Base-by-base conservation (phyloP, 2,113 vertebrate genomes). In the Microcebus lehilahytsara region DNA sequence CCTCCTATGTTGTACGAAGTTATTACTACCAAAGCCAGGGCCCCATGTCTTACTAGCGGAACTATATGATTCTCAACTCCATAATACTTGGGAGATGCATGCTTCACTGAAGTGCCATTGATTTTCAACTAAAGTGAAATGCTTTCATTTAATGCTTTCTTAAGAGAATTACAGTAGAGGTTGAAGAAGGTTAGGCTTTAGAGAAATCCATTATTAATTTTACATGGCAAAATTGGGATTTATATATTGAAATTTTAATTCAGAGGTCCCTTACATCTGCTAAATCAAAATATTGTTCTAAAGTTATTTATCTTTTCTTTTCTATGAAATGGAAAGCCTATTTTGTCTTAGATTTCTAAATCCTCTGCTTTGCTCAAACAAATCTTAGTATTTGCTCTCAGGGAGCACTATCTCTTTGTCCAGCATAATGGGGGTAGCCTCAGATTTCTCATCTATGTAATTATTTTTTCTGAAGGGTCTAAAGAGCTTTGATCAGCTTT, bases 121-220 rank as follows among this genome's bases (percentile, higher is more conserved):
- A 99, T 99, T 99, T 98, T 98, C 98, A 98, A 97, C 98, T 98
- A 98, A 98, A 98, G 96, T 95, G 93, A 98, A 98, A 98, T 98
- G 96, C 96, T 97, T 97, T 98, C 93, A 97, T 98, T 98, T 98
- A 98, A 98, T 98, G 96, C 96, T 98, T 98, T 98, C 98, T 98
- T 97, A 98, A 98, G 97, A 98, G 97, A 98, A 98, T 98, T 98
- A 98, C 88, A 98, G 91, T 93, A 67, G 87, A 97, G 88, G 87
- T 91, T 98, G 98, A 97, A 98, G 98, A 98, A 93, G 79, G 79
- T 98, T 98, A 98, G 98, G 78, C 97, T 97, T 98, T 98, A 98
- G 97, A 98, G 98, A 99, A 98, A 98, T 97, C 98, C 86, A 84
- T 98, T 98, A 98, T 98, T 98, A 98, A 98, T 98, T 98, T 97